These are phyloP conservation scores for Pammene aurita DNA, from an alignment of 2,888 invertebrate genomes.

Conservation along the genomic window DNA sequence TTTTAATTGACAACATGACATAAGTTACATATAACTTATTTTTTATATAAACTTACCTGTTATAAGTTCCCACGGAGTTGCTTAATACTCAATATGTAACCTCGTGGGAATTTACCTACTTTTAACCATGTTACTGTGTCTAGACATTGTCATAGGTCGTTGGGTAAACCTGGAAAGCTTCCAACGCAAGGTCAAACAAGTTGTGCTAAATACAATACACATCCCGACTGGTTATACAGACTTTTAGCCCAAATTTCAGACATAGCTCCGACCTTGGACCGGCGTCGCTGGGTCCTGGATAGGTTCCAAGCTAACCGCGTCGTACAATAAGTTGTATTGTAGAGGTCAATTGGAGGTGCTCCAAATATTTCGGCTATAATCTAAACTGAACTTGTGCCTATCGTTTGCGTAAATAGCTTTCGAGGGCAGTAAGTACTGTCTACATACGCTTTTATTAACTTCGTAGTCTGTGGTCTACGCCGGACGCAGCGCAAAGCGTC, in stretches of 20 bases:
- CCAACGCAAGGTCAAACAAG: conserved; percentile 12
- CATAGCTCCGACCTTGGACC: background rate
- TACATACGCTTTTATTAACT: no score
- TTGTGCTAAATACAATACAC: conserved; percentile 1
- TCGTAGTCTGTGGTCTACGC: no score
- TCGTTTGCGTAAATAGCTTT: background rate
- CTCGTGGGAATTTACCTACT: conserved; percentile 1
- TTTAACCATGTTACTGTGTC: background rate
- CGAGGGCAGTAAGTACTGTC: background rate
- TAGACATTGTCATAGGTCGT: conserved; percentile 1
- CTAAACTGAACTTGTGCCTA: background rate
- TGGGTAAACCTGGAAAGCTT: conserved; percentile 5
- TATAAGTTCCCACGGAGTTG: background rate
- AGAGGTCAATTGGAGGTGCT: background rate
- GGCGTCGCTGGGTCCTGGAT: background rate
- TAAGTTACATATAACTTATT: no score
- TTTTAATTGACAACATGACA: conserved; percentile 3
- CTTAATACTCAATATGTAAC: conserved; percentile 1
- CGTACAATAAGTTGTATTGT: background rate
- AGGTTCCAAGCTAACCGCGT: background rate
- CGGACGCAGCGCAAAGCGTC: no score
- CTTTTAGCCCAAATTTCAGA: background rate
- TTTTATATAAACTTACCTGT: background rate
- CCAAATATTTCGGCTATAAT: background rate
- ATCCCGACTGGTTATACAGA: conserved; percentile 1